Evolutionary conservation across 1,140 invertebrate genomes (phyloP), one percentile per base, ranked within the genome.

Genomic region (Planococcus citri): DNA sequence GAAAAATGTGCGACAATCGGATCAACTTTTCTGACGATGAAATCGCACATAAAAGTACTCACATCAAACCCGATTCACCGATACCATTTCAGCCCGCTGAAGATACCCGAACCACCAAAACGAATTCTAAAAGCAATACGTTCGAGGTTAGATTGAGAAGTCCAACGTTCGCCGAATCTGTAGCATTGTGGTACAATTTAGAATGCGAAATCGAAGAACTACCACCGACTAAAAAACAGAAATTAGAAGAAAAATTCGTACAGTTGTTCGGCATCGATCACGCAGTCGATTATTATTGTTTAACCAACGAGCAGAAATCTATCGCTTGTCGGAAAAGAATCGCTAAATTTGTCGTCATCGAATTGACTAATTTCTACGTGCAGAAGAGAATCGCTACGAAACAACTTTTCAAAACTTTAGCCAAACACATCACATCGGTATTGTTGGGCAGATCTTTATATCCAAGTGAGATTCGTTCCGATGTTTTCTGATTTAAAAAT

Each of bases 351-450:
- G 73, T 73, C 12, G 72, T 72, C 21, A 61, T 69, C n/a, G 37
- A 70, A 20, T 69, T 73, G 58, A 71, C 69, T 58, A 72, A 70
- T 38, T 72, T 71, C 33, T 73, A 72, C 24, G 70, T 27, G 22
- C 27, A 61, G 22, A 41, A 68, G 17, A 68, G 70, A 68, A 73
- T 73, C n/a, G 68, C 20, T 22, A 51, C 61, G n/a, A 71, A 70
- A 38, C 27, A 71, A 70, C 68, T 73, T n/a, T 73, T 73, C 58
- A 72, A 73, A 70, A 72, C 8, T 41, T 37, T 73, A 24, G 73
- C 73, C 10, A 72, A 70, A 60, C 68, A 73, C 69, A 72, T 73
- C 14, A 71, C 73, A 17, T 69, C 72, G 4, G 68, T 67, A 25
- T 69, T 73, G 25, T 67, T 73, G 64, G 61, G 69, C 20, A 57